phyloP scores from a whole-genome alignment of 2,888 invertebrate species.

The Drosophila macrospina region DNA sequence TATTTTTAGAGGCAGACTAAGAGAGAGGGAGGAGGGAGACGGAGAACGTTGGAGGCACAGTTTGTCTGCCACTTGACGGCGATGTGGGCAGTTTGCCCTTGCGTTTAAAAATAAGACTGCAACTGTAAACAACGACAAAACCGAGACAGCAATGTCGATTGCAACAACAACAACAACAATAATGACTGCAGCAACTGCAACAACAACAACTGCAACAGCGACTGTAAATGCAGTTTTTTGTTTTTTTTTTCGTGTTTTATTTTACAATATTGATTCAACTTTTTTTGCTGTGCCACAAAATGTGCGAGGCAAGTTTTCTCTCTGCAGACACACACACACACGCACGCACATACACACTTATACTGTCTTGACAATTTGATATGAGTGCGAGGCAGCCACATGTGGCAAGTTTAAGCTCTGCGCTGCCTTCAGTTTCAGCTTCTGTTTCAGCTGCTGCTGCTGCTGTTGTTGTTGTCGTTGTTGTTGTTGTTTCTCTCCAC shows the following conservation, averaged over 20 bases:
- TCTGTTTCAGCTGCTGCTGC: constrained; percentile 27
- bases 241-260: constrained; percentile 17
- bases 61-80: constrained; percentile 63
- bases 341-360: too few relatives aligned
- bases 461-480: constrained; percentile 11
- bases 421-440: constrained; percentile 27
- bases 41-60: constrained; percentile 52
- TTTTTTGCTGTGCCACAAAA: constrained; percentile 46
- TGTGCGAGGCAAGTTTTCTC: constrained; percentile 56
- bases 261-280: constrained; percentile 60
- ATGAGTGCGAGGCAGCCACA: constrained; percentile 38
- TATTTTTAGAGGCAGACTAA: constrained; percentile 58
- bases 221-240: constrained; percentile 38
- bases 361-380: constrained; percentile 64
- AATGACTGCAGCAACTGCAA: background rate
- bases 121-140: constrained; percentile 64
- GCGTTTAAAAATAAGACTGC: constrained; percentile 74
- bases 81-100: constrained; percentile 77
- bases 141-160: constrained; percentile 33
- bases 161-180: constrained; percentile 25
- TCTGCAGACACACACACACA: background rate
- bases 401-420: constrained; percentile 61
- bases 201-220: constrained; percentile 6
- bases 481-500: constrained; percentile 40
- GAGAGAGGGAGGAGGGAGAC: background rate